A percentile compares a stretch with the other conserved stretches of the same genome.
phyloP scores from a whole-genome alignment of 2,797 vertebrate species.

The Muscicapa striata region DNA sequence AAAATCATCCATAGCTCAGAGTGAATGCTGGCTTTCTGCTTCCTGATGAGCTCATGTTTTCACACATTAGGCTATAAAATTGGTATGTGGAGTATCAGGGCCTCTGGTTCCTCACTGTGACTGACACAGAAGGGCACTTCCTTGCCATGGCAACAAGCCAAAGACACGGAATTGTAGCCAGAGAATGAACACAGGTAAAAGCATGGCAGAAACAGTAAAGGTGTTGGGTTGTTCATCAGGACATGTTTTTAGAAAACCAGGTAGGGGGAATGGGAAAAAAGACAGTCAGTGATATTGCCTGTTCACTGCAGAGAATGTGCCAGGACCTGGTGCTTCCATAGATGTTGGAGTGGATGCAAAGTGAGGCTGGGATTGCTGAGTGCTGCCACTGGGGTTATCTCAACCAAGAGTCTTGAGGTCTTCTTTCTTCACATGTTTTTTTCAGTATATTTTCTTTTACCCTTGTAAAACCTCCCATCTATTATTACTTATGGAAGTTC shows the following conservation, averaged over 20 bases:
- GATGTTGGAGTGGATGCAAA: neutral
- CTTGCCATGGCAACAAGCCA: neutral
- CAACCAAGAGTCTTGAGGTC: neutral
- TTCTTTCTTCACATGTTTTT: neutral
- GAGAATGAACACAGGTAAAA: neutral
- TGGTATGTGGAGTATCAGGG: neutral
- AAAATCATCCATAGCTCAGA: neutral
- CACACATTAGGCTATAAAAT: conserved; percentile 5
- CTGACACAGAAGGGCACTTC: neutral
- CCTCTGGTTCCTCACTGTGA: neutral
- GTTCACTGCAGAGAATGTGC: neutral
- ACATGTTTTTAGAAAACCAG: rapidly evolving
- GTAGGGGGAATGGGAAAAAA: neutral
- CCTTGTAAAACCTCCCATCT: neutral
- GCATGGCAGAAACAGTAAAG: neutral
- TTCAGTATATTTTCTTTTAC: neutral
- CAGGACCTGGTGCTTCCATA: neutral
- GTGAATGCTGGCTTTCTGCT: conserved; percentile 9
- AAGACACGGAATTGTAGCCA: neutral
- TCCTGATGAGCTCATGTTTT: conserved; percentile 2
- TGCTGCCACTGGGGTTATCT: neutral
- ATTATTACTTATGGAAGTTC: neutral
- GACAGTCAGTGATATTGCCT: neutral
- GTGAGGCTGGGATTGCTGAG: neutral
- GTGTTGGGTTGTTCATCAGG: neutral